Evolutionary conservation across 2,888 invertebrate genomes (phyloP), one percentile per base, ranked within the genome.

Genomic region (Rhorus exstirpatorius): DNA sequence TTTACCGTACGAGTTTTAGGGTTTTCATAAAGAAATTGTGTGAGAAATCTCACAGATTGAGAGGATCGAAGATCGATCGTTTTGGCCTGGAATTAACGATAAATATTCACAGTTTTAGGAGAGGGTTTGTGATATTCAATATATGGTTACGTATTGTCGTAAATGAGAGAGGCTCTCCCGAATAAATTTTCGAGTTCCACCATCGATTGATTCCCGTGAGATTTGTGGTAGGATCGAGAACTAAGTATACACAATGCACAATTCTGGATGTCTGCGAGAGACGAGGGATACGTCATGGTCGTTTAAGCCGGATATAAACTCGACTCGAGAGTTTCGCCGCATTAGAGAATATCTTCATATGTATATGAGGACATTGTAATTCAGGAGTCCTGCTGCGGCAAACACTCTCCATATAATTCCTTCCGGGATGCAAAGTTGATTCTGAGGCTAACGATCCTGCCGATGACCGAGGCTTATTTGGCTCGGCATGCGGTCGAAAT

Each of bases 191-290:
- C 86, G 86, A 83, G 84, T 83, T 44, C 46, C 75, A 31, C 79
- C 78, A 86, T 88, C 86, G 88, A 88, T 88, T 87, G 84, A 80
- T 82, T 79, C 76, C 60, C 67, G 68, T 26, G 68, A 44, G 55
- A 55, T 55, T 41, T 55, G 41, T 41, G 24, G 17, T 53, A 35
- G 41, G 10, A 61, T 38, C 55, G 55, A 74, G 80, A 76, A 83
- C 77, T 80, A 77, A 67, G 58, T 53, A 3, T 31, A 31, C 6
- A 31, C 6, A 31, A 46, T 67, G 49, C 75, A 77, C 21, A 60
- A 46, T 58, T 46, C 19, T 17, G 8, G 8, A 31, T 44, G 55
- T 55, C 55, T 44, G 41, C 17, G 17, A 55, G 31, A 44, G 41
- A 70, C 12, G 6, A 6, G 31, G 31, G 2, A 31, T 6, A 31